Evolutionary conservation across 1,140 invertebrate species (phyloP), one percentile per base, ranked within the genome.

Genomic region (Helicoverpa armigera): DNA sequence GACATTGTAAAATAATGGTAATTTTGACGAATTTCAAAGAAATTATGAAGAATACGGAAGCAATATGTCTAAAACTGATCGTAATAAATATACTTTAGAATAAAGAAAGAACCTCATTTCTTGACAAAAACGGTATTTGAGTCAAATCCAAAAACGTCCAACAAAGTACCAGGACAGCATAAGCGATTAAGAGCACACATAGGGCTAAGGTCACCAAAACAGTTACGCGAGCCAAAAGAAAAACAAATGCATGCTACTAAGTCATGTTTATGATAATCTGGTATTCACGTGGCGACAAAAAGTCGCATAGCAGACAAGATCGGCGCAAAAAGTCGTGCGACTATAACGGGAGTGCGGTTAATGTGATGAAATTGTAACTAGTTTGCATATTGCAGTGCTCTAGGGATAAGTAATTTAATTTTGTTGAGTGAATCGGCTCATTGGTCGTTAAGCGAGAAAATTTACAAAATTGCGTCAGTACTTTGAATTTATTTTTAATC

Each of bases 291-390:
- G 14, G 67, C 67, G 67, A 70, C 67, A 70, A 70, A 70, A 70
- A 53, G 67, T 70, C 67, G 67, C 67, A 70, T 70, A 70, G 67
- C 50, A 70, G 67, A 18, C 77, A 61, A 54, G 77, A 72, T 74
- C 70, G 70, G 31, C 72, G 53, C 54, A 79, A 78, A 79, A 78
- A 70, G 67, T 70, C 67, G 67, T 70, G 67, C 67, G 50, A 53
- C 18, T 53, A 50, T 70, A 70, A 70, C 67, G 50, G 67, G 12
- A 70, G 9, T 12, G 18, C 53, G 53, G 18, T 51, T 51, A 53
- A 51, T 14, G 48, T 23, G 67, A 70, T 70, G 67, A 70, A 53
- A 53, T 16, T 51, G 48, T 53, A 67, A 16, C 61, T 65, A 65
- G 13, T 70, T 70, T 70, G 67, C 67, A 70, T 70, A 51, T 23